A percentile compares a stretch with the other conserved stretches of the same genome.
phyloP scores from a whole-genome alignment of 1,140 invertebrate genomes.

The Doryteuthis pealeii region DNA sequence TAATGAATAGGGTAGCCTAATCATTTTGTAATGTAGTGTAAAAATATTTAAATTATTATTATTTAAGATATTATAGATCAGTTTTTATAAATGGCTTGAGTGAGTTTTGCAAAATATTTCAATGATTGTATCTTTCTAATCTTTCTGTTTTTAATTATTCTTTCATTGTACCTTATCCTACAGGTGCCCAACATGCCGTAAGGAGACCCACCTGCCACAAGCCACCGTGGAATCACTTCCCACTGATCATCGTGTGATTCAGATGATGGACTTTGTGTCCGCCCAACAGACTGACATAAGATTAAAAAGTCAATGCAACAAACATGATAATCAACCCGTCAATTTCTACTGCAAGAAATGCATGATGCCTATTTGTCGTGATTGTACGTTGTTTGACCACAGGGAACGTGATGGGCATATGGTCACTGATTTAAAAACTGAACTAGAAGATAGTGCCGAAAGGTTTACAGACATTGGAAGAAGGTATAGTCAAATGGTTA shows the following conservation, averaged over 20 bases:
- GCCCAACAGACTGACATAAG: slow-evolving; percentile 32
- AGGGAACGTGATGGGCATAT: slow-evolving; percentile 48
- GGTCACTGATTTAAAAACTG: slow-evolving; percentile 48
- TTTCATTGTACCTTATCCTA: background rate
- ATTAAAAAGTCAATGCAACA: slow-evolving; percentile 47
- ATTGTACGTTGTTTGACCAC: slow-evolving; percentile 56
- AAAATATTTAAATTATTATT: too few species aligned
- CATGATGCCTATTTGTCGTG: slow-evolving; percentile 47
- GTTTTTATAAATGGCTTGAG: too few species aligned
- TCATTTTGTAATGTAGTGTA: too few species aligned
- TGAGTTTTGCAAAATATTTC: too few species aligned
- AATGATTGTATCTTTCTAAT: too few species aligned
- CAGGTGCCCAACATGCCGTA: slow-evolving; percentile 53
- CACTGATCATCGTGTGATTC: slow-evolving; percentile 50
- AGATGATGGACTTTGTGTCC: slow-evolving; percentile 55
- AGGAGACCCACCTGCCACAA: slow-evolving; percentile 46
- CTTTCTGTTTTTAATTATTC: too few species aligned
- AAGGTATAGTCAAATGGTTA: too few species aligned
- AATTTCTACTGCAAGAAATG: slow-evolving; percentile 56
- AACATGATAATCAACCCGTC: slow-evolving; percentile 51
- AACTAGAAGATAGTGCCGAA: slow-evolving; percentile 39
- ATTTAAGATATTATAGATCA: too few species aligned
- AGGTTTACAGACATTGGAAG: slow-evolving; percentile 47
- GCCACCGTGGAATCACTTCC: slow-evolving; percentile 41
- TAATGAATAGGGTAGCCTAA: too few species aligned